phyloP scores from a whole-genome alignment of 2,113 vertebrate genomes.

The Acanthochromis polyacanthus region DNA sequence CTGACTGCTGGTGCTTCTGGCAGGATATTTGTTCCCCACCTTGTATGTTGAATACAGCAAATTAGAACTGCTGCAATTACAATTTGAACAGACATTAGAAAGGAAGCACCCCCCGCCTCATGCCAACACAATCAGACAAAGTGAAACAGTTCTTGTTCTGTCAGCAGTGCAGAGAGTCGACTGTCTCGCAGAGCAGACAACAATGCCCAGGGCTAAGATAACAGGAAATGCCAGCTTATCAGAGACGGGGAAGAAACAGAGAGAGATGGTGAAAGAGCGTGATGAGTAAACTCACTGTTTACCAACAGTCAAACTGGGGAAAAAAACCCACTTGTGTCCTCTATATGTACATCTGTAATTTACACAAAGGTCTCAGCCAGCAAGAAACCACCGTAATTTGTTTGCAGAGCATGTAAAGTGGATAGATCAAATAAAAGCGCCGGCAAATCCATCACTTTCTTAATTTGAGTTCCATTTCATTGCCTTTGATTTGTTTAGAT shows the following conservation, averaged over 20 bases:
- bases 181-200: constrained; percentile 75
- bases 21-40: constrained; percentile 41
- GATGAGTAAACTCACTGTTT: constrained; percentile 59
- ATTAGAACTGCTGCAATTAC: constrained; percentile 72
- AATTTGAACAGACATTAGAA: constrained; percentile 63
- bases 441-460: constrained; percentile 71
- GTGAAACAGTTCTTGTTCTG: constrained; percentile 69
- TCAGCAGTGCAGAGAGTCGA: constrained; percentile 64
- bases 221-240: constrained; percentile 86
- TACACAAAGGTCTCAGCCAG: background rate
- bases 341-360: constrained; percentile 30
- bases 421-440: constrained; percentile 64
- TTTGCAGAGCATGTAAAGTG: constrained; percentile 59
- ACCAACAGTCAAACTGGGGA: constrained; percentile 51
- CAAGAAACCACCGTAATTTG: constrained; percentile 30
- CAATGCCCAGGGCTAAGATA: constrained; percentile 78
- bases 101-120: constrained; percentile 43
- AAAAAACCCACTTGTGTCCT: constrained; percentile 30
- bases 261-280: constrained; percentile 40
- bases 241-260: constrained; percentile 56
- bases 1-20: constrained; percentile 26
- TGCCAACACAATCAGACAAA: constrained; percentile 66
- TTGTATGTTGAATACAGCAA: constrained; percentile 48
- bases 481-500: constrained; percentile 80
- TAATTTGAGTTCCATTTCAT: constrained; percentile 79